Base-by-base conservation (phyloP, 1,140 invertebrate species). In the Drosophila kurseongensis region DNA sequence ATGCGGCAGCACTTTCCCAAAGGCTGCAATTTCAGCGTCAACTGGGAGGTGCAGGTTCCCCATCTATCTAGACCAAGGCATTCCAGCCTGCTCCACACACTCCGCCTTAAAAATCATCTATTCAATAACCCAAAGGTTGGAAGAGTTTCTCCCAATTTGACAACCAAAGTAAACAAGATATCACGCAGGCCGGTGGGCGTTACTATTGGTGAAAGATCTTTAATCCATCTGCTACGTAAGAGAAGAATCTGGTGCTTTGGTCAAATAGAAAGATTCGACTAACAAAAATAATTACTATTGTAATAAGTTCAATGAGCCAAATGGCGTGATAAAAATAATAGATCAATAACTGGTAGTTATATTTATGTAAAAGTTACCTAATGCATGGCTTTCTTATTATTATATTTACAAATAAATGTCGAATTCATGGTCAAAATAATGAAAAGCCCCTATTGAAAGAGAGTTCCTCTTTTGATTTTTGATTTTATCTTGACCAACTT, bases 1-100 rank as follows among this genome's bases (percentile, higher is more conserved):
- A 59, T 36, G 12, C 62, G 29, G 27, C 45, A 23, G 62, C 73
- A 76, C 73, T 76, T 82, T 82, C 79, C 75, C 79, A 74, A 60
- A 78, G 78, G 60, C 78, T 72, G 29, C 61, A 65, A 77, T 75
- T 76, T 72, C 18, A 55, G 32, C 54, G 73, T 73, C 69, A 74
- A 67, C 57, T 56, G 52, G 74, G 75, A 75, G 62, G 42, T 57
- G 29, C 67, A 71, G 51, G 67, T 58, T 71, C 50, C 35, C 36
- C 51, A 29, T 18, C n/a, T 58, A 71, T 72, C 68, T 72, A 71
- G 68, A 50, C 68, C 68, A 36, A 72, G 62, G 67, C 65, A 72
- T 71, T 72, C 44, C 54, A 71, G 32, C 9, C 62, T 40, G 18
- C 35, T 47, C 42, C 14, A 62, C 65, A 38, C 60, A 55, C 59